Conservation (phyloP, 2,888 invertebrate genomes). For the Agrochola lychnidis region DNA sequence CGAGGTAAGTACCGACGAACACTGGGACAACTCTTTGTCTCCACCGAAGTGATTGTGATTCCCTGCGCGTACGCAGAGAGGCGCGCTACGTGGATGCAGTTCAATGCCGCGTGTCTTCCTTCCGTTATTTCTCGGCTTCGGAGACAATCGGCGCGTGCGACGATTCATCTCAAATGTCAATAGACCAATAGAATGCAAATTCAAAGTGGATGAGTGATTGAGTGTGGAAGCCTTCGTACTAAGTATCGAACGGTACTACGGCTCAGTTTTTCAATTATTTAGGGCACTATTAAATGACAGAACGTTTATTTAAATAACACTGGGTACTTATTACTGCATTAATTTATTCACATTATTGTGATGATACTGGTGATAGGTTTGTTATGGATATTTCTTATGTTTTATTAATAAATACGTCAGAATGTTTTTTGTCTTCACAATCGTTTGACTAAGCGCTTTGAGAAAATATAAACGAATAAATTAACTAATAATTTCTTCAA, state of each 20-base stretch:
- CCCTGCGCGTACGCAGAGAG: constrained; percentile 65
- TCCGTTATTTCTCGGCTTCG: constrained; percentile 81
- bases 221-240: constrained; percentile 31
- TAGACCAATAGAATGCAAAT: constrained; percentile 73
- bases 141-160: constrained; percentile 54
- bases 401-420: not conserved
- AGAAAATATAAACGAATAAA: not conserved
- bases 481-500: not conserved
- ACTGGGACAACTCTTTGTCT: constrained; percentile 57
- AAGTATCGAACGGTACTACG: constrained; percentile 55
- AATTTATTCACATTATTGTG: constrained; percentile 16
- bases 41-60: constrained; percentile 70
- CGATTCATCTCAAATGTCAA: constrained; percentile 76
- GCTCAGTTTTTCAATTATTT: constrained; percentile 38
- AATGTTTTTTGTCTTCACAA: constrained; percentile 7
- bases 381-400: constrained; percentile 5
- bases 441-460: not conserved
- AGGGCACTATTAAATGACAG: constrained; percentile 38
- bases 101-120: constrained; percentile 81
- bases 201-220: constrained; percentile 44
- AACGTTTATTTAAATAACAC: constrained; percentile 40
- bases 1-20: constrained; percentile 47
- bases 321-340: constrained; percentile 3
- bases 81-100: constrained; percentile 69
- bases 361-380: not conserved